phyloP scores from a whole-genome alignment of 1,140 invertebrate genomes.

The Drosophila virilis region DNA sequence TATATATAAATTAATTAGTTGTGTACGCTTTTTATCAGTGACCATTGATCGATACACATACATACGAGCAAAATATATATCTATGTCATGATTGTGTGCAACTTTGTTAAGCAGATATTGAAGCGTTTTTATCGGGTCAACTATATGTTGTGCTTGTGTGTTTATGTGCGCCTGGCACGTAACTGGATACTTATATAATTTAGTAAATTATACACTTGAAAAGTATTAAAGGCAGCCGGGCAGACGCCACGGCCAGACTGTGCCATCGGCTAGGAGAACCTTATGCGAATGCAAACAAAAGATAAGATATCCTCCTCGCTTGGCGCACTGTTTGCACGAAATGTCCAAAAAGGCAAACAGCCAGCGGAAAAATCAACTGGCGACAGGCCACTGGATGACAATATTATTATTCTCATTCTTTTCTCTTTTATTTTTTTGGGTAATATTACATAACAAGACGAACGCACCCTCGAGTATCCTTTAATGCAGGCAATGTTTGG shows the following conservation, averaged over 20 bases:
- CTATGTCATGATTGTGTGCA: conserved; percentile 52
- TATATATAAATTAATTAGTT: conserved; percentile 38
- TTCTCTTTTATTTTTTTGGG: conserved; percentile 49
- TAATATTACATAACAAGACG: conserved; percentile 72
- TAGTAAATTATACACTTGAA: conserved; percentile 81
- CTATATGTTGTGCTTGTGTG: conserved; percentile 28
- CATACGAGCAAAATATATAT: not conserved
- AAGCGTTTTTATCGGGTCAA: conserved; percentile 61
- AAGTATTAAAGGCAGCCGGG: conserved; percentile 71
- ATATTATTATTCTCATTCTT: conserved; percentile 14
- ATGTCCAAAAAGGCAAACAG: conserved; percentile 70
- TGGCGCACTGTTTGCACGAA: conserved; percentile 73
- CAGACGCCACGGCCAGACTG: conserved; percentile 28
- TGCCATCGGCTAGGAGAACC: conserved; percentile 38
- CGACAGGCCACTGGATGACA: conserved; percentile 25
- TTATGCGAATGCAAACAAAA: conserved; percentile 80
- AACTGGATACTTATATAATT: conserved; percentile 82
- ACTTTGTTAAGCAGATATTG: conserved; percentile 60
- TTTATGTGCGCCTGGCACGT: conserved; percentile 44
- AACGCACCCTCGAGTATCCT: conserved; percentile 72
- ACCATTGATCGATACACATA: conserved; percentile 4
- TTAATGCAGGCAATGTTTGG: conserved; percentile 39
- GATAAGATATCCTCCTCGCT: conserved; percentile 81
- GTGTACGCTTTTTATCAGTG: conserved; percentile 29
- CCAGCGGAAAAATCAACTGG: conserved; percentile 32